A percentile compares a stretch with the other conserved stretches of the same genome.
Conservation (phyloP, 2,113 vertebrate species). For the Silurus glanis region DNA sequence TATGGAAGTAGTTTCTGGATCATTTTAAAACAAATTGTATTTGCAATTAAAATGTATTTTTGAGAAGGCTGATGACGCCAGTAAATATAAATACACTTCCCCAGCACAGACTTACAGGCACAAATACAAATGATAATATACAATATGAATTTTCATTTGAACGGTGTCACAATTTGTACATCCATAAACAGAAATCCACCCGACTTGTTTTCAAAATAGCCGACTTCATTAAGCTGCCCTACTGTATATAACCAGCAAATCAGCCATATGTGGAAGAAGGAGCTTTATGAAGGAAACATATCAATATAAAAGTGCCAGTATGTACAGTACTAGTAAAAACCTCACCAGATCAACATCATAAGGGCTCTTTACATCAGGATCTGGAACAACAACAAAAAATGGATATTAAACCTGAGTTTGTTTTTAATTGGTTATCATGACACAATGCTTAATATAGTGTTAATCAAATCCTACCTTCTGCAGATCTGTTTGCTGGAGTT, state of each 20-base stretch:
- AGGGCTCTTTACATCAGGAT: constrained; percentile 53
- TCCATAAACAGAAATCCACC: too few relatives aligned
- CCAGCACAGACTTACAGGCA: too few relatives aligned
- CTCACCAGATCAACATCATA: constrained; percentile 58
- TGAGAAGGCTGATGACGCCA: constrained; percentile 36
- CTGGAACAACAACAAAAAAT: constrained; percentile 50
- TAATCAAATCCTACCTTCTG: constrained; percentile 36
- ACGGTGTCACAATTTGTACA: too few relatives aligned
- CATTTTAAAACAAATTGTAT: too few relatives aligned
- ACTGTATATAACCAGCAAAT: constrained; percentile 53
- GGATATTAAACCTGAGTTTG: neutral
- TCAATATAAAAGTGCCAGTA: neutral
- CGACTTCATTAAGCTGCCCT: constrained; percentile 67
- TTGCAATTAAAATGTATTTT: too few relatives aligned
- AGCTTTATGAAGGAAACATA: neutral
- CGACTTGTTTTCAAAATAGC: too few relatives aligned
- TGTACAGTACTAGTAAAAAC: neutral
- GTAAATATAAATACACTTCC: constrained; percentile 54
- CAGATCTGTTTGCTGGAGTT: constrained; percentile 8
- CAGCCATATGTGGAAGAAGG: neutral
- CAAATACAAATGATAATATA: too few relatives aligned
- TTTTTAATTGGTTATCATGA: neutral
- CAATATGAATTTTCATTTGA: too few relatives aligned
- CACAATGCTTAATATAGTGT: neutral
- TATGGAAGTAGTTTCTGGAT: too few relatives aligned